Base-by-base conservation (phyloP, 2,888 invertebrate genomes). In the Caenorhabditis afra region DNA sequence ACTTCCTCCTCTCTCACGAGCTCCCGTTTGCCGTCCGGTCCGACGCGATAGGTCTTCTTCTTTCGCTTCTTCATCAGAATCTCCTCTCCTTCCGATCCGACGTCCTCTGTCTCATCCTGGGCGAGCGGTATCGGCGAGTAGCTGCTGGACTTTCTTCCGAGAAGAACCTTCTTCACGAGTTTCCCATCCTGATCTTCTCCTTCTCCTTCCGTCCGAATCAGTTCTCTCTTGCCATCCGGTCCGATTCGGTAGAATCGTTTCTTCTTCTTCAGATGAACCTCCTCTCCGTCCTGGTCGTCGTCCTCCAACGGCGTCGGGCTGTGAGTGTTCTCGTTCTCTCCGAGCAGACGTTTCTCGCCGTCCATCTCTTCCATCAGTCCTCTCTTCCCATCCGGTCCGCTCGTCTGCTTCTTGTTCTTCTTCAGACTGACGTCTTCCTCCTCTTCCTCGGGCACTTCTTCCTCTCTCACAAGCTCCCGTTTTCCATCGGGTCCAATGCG, bases 1-100 rank as follows among this genome's bases (percentile, higher is more conserved):
- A n/a, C n/a, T 22, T 12, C 11, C 11, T 49, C 11, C 3, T 49
- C 49, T 22, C 10, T 20, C 14, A 11, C 20, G 22, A 20, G 20
- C 11, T 49, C 16, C 58, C 67, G 12, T 23, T 68, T 68, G 12
- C 58, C 57, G 57, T 57, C 66, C 2, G 29, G 20, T 22, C 65
- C 65, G 1, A 52, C 41, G 23, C 23, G 22, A 16, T 52, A 53
- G 23, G 52, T 39, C 22, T 29, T 3, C 12, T 11, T 64, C 22
- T 22, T 49, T 29, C n/a, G n/a, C n/a, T 50, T 62, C 14, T 29
- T 10, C 37, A 35, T 55, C 37, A 37, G 11, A 12, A 55, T 39
- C 59, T 45, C 45, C 45, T 44, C 58, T 22, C 12, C 41, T n/a
- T 22, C n/a, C n/a, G n/a, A n/a, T n/a, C n/a, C n/a, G n/a, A n/a